phyloP scores from a whole-genome alignment of 2,888 invertebrate genomes.

The Lasioglossum leucozonium region DNA sequence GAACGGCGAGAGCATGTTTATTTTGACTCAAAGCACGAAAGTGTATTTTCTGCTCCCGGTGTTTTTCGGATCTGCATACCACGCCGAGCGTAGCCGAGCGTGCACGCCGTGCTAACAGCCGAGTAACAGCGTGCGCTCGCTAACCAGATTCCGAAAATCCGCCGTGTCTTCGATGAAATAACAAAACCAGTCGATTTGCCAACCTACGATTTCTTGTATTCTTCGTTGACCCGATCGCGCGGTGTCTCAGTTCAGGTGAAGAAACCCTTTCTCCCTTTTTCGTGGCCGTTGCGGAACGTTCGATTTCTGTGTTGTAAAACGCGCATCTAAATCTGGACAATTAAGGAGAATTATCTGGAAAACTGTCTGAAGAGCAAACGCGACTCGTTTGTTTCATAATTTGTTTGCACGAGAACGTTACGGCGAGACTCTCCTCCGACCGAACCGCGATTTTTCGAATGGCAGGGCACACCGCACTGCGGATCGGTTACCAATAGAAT shows the following conservation, averaged over 20 bases:
- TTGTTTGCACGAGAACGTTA: not conserved
- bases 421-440: not conserved
- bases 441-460: not conserved
- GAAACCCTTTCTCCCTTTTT: no score
- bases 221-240: not conserved
- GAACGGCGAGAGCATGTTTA: slow-evolving; percentile 44
- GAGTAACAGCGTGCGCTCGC: not conserved
- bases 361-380: not conserved
- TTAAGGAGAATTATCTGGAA: no score
- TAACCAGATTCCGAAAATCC: slow-evolving; percentile 38
- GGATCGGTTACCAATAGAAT: not conserved
- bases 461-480: not conserved
- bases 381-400: not conserved
- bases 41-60: slow-evolving; percentile 68
- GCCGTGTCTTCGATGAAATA: slow-evolving; percentile 63
- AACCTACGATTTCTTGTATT: slow-evolving; percentile 16
- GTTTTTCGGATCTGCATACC: slow-evolving; percentile 58
- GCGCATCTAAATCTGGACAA: no score
- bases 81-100: slow-evolving; percentile 8
- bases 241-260: no score
- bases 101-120: no score
- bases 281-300: no score
- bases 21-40: slow-evolving; percentile 57
- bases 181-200: no score
- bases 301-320: no score